Conservation (phyloP, 2,113 vertebrate species). For the Danionella cerebrum region DNA sequence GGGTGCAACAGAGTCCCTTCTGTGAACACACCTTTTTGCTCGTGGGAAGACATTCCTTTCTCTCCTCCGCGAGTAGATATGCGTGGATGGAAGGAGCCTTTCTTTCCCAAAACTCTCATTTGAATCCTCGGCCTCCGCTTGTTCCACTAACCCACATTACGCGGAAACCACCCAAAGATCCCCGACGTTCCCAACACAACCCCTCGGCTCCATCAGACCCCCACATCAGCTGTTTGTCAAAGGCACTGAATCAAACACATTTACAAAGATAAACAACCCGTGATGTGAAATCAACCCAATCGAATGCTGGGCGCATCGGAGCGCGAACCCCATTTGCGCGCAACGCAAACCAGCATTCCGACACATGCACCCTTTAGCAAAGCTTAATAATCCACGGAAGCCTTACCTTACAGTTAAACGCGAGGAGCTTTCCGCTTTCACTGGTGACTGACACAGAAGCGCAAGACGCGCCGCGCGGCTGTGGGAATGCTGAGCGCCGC, state of each 20-base stretch:
- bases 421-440: background rate
- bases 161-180: background rate
- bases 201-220: background rate
- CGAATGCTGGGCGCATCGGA: background rate
- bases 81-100: background rate
- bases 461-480: conserved; percentile 7
- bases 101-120: background rate
- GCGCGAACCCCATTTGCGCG: background rate
- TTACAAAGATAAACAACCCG: background rate
- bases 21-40: conserved; percentile 13
- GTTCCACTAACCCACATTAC: conserved; percentile 53
- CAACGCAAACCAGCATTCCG: background rate
- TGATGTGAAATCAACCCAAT: background rate
- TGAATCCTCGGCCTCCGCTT: background rate
- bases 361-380: background rate
- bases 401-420: conserved; percentile 9
- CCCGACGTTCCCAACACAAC: background rate
- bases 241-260: background rate
- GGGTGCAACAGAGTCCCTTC: background rate
- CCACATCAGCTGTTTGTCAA: background rate
- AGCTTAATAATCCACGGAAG: background rate
- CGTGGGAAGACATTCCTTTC: conserved; percentile 12
- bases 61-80: conserved; percentile 5
- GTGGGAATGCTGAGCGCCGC: background rate
- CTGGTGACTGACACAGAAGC: too few species aligned